A percentile compares a stretch with the other conserved stretches of the same genome.
These are phyloP conservation scores for Chlorodrepanis virens DNA, from an alignment of 2,113 vertebrate genomes.

Conservation along the genomic window DNA sequence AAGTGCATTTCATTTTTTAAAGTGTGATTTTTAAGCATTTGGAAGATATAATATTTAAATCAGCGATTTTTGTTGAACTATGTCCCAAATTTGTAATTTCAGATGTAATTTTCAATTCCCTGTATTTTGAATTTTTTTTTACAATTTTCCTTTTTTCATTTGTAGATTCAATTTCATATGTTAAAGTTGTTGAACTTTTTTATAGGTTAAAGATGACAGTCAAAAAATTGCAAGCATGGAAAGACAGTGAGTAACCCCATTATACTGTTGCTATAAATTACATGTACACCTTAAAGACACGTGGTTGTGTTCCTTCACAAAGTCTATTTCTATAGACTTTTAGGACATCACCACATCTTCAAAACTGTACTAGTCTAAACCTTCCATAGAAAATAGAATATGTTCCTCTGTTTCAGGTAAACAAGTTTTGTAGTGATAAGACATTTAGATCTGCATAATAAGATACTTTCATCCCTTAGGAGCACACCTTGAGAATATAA, in stretches of 20 bases:
- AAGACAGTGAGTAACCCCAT: conserved; percentile 81
- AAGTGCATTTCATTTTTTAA: not conserved
- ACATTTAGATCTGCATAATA: not conserved
- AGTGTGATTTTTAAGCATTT: not conserved
- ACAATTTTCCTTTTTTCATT: not conserved
- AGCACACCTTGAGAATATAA: not conserved
- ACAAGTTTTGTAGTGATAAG: not conserved
- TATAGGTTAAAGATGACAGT: conserved; percentile 93
- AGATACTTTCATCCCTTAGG: not conserved
- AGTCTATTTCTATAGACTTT: not conserved
- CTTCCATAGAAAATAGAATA: not conserved
- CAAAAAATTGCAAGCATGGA: conserved; percentile 97
- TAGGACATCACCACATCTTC: not conserved
- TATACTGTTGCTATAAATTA: not conserved
- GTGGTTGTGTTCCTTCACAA: not conserved
- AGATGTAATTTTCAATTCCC: not conserved
- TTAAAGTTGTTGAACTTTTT: not conserved
- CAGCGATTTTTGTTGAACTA: not conserved
- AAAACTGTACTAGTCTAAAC: not conserved
- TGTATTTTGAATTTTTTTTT: not conserved
- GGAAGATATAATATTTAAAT: not conserved
- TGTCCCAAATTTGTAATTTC: not conserved
- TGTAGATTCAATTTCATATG: not conserved
- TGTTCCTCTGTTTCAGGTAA: not conserved
- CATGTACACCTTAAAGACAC: not conserved